Percentiles rank a stretch among this genome's conserved stretches.
Conservation (phyloP, 2,797 vertebrate species). For the Premnoplex brunnescens region DNA sequence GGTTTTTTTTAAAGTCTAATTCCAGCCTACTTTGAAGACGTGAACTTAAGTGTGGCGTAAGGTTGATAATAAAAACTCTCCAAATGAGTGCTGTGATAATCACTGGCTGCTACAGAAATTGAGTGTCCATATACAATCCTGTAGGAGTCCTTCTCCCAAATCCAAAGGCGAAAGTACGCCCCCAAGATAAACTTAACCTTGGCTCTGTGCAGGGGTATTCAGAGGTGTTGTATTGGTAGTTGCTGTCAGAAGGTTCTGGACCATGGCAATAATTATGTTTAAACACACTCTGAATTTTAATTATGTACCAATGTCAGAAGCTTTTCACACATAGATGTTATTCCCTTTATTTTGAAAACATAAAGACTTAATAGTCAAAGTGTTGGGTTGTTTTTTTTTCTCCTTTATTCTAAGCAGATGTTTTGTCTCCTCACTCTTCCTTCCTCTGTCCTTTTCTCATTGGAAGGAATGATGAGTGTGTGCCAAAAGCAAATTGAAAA, state of each 20-base stretch:
- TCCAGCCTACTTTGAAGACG: background rate
- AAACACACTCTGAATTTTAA: background rate
- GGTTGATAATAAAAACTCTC: background rate
- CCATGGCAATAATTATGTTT: background rate
- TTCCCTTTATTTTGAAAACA: conserved; percentile 7
- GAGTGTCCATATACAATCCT: background rate
- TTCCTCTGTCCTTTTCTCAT: background rate
- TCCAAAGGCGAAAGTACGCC: background rate
- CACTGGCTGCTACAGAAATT: background rate
- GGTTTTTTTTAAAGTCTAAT: background rate
- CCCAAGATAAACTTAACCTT: background rate
- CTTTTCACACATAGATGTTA: background rate
- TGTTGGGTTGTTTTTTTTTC: background rate
- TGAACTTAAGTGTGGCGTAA: background rate
- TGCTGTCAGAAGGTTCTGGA: background rate
- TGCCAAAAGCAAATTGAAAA: conserved; percentile 46
- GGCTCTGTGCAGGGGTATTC: background rate
- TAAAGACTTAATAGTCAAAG: background rate
- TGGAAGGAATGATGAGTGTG: conserved; percentile 19
- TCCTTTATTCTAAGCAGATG: conserved; percentile 43
- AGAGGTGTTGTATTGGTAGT: background rate
- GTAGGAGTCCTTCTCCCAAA: background rate
- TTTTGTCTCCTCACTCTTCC: conserved; percentile 35
- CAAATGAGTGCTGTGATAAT: background rate
- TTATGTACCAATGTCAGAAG: background rate